Percentiles rank a stretch among this genome's conserved stretches.
These are phyloP conservation scores for Hecatera dysodea DNA, from an alignment of 2,888 invertebrate species.

Conservation along the genomic window DNA sequence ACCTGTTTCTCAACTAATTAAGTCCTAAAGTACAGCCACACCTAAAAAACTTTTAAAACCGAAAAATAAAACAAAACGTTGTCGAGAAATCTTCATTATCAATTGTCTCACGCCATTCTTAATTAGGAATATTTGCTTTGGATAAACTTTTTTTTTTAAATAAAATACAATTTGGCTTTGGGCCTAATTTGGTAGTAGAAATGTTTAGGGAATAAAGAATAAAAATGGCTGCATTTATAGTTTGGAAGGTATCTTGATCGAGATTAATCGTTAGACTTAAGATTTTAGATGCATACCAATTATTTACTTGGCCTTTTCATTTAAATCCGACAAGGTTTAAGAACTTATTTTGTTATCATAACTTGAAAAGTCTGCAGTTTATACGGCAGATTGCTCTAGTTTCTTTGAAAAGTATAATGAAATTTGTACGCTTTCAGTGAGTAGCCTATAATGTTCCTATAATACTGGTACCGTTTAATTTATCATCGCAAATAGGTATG, in stretches of 20 bases:
- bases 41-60: slow-evolving; percentile 36
- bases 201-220: slow-evolving; percentile 35
- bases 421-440: no score
- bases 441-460: no score
- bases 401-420: no score
- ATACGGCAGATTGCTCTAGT: no score
- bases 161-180: slow-evolving; percentile 41
- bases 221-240: slow-evolving; percentile 51
- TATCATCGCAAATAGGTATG: no score
- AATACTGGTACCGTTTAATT: no score
- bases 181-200: slow-evolving; percentile 42
- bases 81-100: slow-evolving; percentile 43
- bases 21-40: slow-evolving; percentile 34
- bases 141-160: slow-evolving; percentile 43
- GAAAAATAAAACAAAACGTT: slow-evolving; percentile 21
- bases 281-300: slow-evolving; percentile 29
- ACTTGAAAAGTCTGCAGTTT: no score
- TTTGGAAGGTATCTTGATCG: slow-evolving; percentile 43
- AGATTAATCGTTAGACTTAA: slow-evolving; percentile 21
- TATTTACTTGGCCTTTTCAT: slow-evolving; percentile 14
- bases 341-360: no score
- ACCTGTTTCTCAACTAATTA: slow-evolving; percentile 38
- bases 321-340: slow-evolving; percentile 21
- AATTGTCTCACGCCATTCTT: slow-evolving; percentile 60
- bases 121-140: slow-evolving; percentile 59